These are phyloP conservation scores for Heterocephalus glaber DNA, from an alignment of 2,113 vertebrate species.

Conservation along the genomic window DNA sequence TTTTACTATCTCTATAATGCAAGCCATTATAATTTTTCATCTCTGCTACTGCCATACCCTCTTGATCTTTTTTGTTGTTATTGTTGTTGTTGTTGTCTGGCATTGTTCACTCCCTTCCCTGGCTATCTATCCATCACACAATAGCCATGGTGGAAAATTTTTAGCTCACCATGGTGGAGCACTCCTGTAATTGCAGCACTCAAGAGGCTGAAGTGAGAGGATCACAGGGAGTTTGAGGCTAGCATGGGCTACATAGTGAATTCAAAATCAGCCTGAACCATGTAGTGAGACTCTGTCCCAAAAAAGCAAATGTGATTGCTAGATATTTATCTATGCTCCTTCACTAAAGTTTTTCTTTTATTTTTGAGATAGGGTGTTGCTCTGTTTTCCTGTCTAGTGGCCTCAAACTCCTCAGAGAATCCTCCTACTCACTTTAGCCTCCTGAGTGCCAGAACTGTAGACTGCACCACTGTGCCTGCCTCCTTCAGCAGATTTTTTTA, in stretches of 20 bases:
- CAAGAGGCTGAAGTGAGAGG: background rate
- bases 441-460: background rate
- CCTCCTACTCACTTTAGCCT: background rate
- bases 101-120: background rate
- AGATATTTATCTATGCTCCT: constrained; percentile 26
- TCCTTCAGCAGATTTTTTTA: background rate
- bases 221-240: background rate
- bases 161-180: background rate
- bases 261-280: background rate
- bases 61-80: background rate
- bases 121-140: background rate
- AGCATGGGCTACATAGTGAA: background rate
- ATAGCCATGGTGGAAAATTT: background rate
- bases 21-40: constrained; percentile 19
- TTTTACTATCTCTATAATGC: background rate
- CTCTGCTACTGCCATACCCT: background rate
- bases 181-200: background rate
- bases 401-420: background rate
- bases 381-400: background rate
- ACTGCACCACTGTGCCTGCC: background rate
- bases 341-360: background rate
- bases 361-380: background rate
- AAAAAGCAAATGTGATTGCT: background rate
- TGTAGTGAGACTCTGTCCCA: background rate
- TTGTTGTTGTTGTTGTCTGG: background rate